Base-by-base conservation (phyloP, 2,888 invertebrate species). In the Nomada ruficornis region DNA sequence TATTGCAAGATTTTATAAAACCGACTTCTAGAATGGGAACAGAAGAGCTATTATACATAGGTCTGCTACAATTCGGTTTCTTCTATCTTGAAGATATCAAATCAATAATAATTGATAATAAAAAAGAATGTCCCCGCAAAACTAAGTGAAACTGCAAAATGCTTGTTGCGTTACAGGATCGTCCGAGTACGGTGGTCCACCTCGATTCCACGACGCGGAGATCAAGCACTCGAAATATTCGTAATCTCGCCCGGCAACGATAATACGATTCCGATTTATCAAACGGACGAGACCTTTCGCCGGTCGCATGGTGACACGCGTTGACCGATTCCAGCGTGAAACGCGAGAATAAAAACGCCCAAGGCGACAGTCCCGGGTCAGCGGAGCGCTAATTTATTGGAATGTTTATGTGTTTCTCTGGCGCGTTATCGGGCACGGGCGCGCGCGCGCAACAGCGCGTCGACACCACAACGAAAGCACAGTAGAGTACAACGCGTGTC, bases 371-470 rank as follows among this genome's bases (percentile, higher is more conserved):
- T 92, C 92, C 85, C 88, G 92, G 93, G 93, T 94, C 93, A 93
- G 86, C 88, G 89, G 89, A 91, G 88, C 91, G 92, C 93, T 94
- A 94, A 94, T 94, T 94, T 94, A 94, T 94, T 93, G 91, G 91
- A 94, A 93, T 93, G 94, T 94, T 94, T 93, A 93, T 93, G 93
- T 93, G 92, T 92, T 91, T 90, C 91, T 90, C 90, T 88, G 91
- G 89, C 88, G 54, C 73, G 68, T 88, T 88, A 88, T 88, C 87
- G 54, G 60, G 85, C 52, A 4, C 42, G 65, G 11, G 44, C 77
- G 72, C 52, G 15, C 52, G 42, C 77, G 75, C 70, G 73, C 82
- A 55, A 77, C 81, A 67, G 26, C 60, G 42, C 13, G 50, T 62
- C 64, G 26, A 20, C 47, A 11, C 15, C 29, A 18, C 55, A 11